Percentiles rank a stretch among this genome's conserved stretches.
phyloP scores from a whole-genome alignment of 2,797 vertebrate species.

The Cephalopachus bancanus region DNA sequence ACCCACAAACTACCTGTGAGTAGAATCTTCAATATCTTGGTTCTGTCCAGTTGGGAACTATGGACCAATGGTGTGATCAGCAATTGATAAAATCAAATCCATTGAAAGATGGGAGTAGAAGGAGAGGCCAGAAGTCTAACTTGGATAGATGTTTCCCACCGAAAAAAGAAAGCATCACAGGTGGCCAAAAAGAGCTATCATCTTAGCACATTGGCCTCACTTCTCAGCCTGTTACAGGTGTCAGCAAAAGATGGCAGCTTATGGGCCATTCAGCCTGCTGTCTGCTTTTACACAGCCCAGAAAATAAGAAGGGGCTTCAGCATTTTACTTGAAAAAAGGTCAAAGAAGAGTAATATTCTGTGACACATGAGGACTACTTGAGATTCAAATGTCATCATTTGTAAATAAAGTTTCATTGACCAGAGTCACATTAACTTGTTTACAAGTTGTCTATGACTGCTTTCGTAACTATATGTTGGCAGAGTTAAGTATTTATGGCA shows the following conservation, averaged over 20 bases:
- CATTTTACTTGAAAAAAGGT: not conserved
- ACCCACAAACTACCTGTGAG: not conserved
- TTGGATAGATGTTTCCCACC: not conserved
- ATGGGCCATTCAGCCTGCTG: too few relatives aligned
- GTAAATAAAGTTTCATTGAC: not conserved
- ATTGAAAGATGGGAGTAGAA: not conserved
- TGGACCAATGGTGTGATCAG: not conserved
- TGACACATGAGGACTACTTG: not conserved
- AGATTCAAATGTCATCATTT: too few relatives aligned
- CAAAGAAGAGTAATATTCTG: not conserved
- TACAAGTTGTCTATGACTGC: not conserved
- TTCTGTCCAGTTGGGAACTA: not conserved
- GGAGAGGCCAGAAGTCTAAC: not conserved
- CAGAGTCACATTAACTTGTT: not conserved
- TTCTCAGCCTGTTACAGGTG: not conserved
- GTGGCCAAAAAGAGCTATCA: not conserved
- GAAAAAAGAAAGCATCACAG: not conserved
- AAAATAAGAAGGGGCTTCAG: not conserved
- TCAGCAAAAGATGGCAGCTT: not conserved
- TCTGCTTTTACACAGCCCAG: not conserved
- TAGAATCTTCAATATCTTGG: not conserved
- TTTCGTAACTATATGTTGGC: not conserved
- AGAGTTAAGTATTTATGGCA: not conserved
- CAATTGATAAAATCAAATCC: not conserved
- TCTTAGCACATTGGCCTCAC: not conserved